phyloP scores from a whole-genome alignment of 2,888 invertebrate genomes.

The Campoplex capitator region DNA sequence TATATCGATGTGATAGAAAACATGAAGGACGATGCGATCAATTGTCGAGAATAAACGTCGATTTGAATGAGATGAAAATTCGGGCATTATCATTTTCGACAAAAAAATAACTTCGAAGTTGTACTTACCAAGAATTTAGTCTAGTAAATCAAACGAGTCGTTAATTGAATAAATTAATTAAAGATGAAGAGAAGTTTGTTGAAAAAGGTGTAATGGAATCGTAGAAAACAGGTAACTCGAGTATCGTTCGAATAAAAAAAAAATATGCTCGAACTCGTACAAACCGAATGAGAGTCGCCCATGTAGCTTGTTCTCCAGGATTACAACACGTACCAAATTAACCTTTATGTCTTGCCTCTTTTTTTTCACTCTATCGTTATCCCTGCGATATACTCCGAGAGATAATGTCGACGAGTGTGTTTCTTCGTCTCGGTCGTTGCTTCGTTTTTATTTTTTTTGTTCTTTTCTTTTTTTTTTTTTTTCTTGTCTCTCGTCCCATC shows the following conservation, averaged over 20 bases:
- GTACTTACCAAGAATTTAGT: neutral
- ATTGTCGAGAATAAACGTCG: neutral
- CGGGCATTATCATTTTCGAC: too few species aligned
- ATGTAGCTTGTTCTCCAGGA: constrained; percentile 70
- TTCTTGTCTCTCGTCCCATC: constrained; percentile 54
- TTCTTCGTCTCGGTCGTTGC: constrained; percentile 21
- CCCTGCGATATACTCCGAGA: constrained; percentile 59
- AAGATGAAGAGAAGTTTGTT: neutral
- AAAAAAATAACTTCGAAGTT: too few species aligned
- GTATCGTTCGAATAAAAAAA: neutral
- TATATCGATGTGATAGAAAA: neutral
- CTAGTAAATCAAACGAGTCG: neutral
- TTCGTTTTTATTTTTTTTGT: constrained; percentile 8
- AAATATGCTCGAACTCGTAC: neutral
- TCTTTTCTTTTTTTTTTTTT: neutral
- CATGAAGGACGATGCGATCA: neutral
- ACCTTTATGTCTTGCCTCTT: constrained; percentile 77
- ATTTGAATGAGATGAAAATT: neutral
- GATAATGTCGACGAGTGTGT: constrained; percentile 66
- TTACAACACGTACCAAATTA: constrained; percentile 84
- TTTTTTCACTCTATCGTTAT: constrained; percentile 47
- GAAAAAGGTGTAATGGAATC: neutral
- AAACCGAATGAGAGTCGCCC: neutral
- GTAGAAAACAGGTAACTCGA: neutral
- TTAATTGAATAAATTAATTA: neutral